Conservation (phyloP, 2,113 vertebrate genomes). For the Heterotilapia buettikoferi region DNA sequence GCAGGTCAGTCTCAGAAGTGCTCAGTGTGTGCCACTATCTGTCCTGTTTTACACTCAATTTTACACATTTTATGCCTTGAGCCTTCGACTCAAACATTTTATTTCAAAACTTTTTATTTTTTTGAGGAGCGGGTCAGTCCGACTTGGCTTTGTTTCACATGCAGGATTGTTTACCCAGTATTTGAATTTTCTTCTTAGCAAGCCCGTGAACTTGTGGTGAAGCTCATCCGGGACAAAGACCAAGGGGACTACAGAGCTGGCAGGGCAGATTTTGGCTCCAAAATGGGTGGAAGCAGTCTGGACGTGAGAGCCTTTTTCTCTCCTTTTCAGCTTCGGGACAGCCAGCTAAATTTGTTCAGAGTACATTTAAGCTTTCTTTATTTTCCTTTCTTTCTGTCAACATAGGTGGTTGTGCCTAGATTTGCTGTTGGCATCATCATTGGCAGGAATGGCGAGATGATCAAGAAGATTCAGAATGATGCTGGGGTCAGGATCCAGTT, state of each 20-base stretch:
- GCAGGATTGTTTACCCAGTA: neutral
- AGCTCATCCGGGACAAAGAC: conserved; percentile 97
- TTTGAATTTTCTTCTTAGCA: conserved; percentile 71
- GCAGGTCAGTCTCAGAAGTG: conserved; percentile 72
- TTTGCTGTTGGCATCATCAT: conserved; percentile 98
- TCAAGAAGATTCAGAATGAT: conserved; percentile 98
- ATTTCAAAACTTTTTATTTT: neutral
- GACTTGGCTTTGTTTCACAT: neutral
- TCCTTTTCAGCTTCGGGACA: neutral
- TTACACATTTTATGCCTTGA: conserved; percentile 26
- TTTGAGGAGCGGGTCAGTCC: neutral
- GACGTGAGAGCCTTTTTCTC: conserved; percentile 74
- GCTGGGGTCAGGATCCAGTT: conserved; percentile 98
- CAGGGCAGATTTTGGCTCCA: conserved; percentile 85
- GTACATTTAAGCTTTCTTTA: neutral
- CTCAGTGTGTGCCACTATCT: neutral
- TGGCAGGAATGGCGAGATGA: conserved; percentile 97
- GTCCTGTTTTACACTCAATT: conserved; percentile 23
- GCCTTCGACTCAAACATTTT: neutral
- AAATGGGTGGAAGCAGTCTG: conserved; percentile 88
- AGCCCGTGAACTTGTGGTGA: conserved; percentile 95
- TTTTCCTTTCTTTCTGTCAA: neutral
- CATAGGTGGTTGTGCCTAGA: conserved; percentile 90
- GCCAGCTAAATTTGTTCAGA: neutral
- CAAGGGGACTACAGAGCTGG: conserved; percentile 87